Evolutionary conservation across 2,888 invertebrate genomes (phyloP), one percentile per base, ranked within the genome.

Genomic region (Nomada fabriciana): DNA sequence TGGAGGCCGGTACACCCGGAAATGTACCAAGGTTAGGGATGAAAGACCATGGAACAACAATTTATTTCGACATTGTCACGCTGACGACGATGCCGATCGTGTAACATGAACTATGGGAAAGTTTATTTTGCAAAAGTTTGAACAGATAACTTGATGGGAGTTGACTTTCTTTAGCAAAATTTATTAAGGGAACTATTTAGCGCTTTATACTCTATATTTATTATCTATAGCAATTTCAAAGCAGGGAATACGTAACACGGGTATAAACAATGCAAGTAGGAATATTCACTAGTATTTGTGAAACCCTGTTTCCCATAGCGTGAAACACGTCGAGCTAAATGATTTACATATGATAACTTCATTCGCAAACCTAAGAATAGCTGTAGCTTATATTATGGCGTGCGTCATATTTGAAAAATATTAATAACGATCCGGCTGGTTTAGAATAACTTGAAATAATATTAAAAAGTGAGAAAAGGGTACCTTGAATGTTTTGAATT

Each of bases 281-380:
- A 75, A 63, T 52, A 55, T 52, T 25, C 13, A 68, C 15, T 57
- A 20, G 23, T 25, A 67, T 65, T 65, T 60, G 20, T 68, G 71
- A 20, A 15, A 43, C n/a, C 10, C n/a, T 67, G 13, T 50, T 73
- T 75, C 61, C 42, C 43, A 61, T 42, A 75, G 23, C 10, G n/a
- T 18, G 65, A 69, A 29, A 53, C 20, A 59, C n/a, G n/a, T 47
- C 63, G 63, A 55, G 11, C 52, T 61, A 63, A 80, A 60, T 64
- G 36, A 79, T 85, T 75, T 76, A 74, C 76, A 84, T 76, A 74
- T 76, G 79, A 85, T 74, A 75, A 74, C 60, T 73, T 60, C 52
- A 60, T 59, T 64, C 63, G 65, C 69, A 50, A 59, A 65, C 55
- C 73, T 85, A 55, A 73, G 63, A 75, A 43, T 20, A 64, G 23